These are phyloP conservation scores for Oenanthe oenanthe DNA, from an alignment of 2,113 vertebrate genomes.

Conservation along the genomic window DNA sequence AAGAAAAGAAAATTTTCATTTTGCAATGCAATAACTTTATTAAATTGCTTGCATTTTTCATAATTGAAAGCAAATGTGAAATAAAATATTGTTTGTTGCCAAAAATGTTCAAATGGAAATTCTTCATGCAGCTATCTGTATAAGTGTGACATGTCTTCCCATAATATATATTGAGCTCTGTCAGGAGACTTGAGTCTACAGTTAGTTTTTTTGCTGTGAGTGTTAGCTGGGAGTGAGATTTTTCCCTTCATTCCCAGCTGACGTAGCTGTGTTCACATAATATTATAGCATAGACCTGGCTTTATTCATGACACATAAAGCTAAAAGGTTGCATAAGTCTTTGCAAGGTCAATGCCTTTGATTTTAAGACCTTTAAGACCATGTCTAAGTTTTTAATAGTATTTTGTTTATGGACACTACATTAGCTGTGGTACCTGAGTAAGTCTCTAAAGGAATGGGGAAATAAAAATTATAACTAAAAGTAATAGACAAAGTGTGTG, in stretches of 20 bases:
- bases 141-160: not conserved
- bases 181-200: not conserved
- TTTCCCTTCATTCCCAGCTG: not conserved
- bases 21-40: not conserved
- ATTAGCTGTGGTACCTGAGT: not conserved
- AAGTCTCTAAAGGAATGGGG: not conserved
- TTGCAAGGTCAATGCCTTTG: not conserved
- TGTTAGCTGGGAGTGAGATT: not conserved
- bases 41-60: not conserved
- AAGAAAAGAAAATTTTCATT: not conserved
- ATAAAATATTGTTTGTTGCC: not conserved
- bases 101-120: not conserved
- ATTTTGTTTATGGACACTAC: not conserved
- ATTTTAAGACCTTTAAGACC: slow-evolving; percentile 2
- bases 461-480: slow-evolving; percentile 33
- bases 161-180: not conserved
- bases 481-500: not conserved
- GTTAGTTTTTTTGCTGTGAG: not conserved
- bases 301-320: not conserved
- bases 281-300: not conserved
- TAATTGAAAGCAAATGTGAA: not conserved
- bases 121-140: not conserved
- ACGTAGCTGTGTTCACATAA: not conserved
- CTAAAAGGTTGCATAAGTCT: not conserved
- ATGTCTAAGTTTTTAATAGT: not conserved